Conservation (phyloP, 53 echinoderm and acorn worm species). For the Astropecten irregularis region DNA sequence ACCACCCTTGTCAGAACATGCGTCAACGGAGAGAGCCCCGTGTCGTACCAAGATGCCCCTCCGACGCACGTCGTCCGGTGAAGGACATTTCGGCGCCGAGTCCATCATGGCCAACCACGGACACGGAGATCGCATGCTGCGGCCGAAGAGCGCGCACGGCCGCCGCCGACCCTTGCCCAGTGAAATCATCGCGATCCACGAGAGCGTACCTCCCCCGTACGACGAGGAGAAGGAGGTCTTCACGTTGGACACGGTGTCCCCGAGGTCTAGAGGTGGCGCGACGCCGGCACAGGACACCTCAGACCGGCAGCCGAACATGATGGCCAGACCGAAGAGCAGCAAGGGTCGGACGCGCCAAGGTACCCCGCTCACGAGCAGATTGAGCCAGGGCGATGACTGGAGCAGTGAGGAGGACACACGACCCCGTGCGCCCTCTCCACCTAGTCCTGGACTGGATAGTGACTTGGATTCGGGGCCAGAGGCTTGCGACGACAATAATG, state of each 20-base stretch:
- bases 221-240: constrained; percentile 10
- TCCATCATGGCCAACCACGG: not conserved
- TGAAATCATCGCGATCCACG: constrained; percentile 21
- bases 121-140: not conserved
- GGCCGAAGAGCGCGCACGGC: constrained; percentile 50
- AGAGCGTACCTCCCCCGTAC: not conserved
- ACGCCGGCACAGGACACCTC: too few species aligned
- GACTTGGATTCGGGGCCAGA: constrained; percentile 53
- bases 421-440: constrained; percentile 77
- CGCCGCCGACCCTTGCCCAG: constrained; percentile 23
- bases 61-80: constrained; percentile 44
- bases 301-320: not conserved
- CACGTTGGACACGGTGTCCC: not conserved
- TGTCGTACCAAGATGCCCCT: constrained; percentile 30
- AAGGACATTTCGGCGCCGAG: not conserved
- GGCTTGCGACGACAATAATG: not conserved
- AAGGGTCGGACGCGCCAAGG: constrained; percentile 30
- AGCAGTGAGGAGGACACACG: constrained; percentile 50
- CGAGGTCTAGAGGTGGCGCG: not conserved
- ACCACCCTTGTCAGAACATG: constrained; percentile 35
- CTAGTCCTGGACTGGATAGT: constrained; percentile 67
- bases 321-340: constrained; percentile 48
- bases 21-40: not conserved
- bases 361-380: not conserved
- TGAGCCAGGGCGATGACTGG: constrained; percentile 49